Base-by-base conservation (phyloP, 2,797 vertebrate genomes). In the Sebastes trivittatus region DNA sequence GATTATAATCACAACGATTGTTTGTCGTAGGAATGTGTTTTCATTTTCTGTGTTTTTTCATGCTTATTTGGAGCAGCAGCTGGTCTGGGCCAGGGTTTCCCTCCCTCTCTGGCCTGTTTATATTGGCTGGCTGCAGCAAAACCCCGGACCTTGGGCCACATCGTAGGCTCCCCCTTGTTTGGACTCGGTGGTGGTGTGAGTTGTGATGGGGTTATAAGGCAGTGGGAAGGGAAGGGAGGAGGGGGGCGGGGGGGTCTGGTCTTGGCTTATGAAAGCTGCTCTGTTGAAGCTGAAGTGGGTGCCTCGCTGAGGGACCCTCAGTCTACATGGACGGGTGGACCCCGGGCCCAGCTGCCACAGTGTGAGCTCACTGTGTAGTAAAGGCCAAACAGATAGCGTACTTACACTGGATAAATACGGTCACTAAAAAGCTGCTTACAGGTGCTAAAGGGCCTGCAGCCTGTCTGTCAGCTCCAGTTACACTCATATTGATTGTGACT, bases 241-340 rank as follows among this genome's bases (percentile, higher is more conserved):
- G 63, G 29, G 72, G 20, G 34, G 11, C 11, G 11, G 34, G 34
- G 11, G 34, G 11, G 34, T 64, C 73, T 87, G 85, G 81, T 87
- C 86, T 93, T 91, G 91, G 91, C 82, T 93, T 89, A 95, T 96
- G 93, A 95, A 95, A 93, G 95, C 87, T 54, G 77, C 92, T 93
- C 92, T 95, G 94, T 95, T 94, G 84, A 83, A 93, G 92, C 79
- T 92, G 73, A 93, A 93, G 94, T 91, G 92, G 91, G 92, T 76
- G 82, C 85, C 93, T 92, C 49, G 84, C 90, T 91, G 87, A 92
- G 93, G 89, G 92, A 93, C 89, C 88, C 78, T 89, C 86, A 68
- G 90, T 89, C 85, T 80, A 87, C 80, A 81, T 59, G 68, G 69
- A 88, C 78, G 80, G 90, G 76, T 88, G 80, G 88, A 90, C 86